A percentile compares a stretch with the other conserved stretches of the same genome.
phyloP scores from a whole-genome alignment of 2,113 vertebrate species.

The Hoplias malabaricus region DNA sequence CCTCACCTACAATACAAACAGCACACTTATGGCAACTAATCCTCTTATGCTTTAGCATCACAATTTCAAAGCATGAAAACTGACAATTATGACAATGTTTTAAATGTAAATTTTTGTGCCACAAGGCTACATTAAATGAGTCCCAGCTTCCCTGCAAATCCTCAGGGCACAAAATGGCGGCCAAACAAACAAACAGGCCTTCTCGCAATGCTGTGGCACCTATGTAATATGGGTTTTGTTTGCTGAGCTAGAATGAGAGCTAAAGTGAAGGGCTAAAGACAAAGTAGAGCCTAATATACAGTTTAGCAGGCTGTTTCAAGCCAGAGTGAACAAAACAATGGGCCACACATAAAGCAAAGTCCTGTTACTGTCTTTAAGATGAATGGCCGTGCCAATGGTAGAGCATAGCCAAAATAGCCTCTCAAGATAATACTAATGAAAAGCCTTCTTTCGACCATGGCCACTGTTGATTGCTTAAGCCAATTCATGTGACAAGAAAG shows the following conservation, averaged over 20 bases:
- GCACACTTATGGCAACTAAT: conserved; percentile 38
- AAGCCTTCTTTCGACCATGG: conserved; percentile 4
- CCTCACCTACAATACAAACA: conserved; percentile 14
- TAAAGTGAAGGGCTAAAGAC: background rate
- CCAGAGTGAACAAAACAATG: background rate
- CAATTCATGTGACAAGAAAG: conserved; percentile 16
- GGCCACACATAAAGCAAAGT: conserved; percentile 16
- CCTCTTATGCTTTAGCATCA: conserved; percentile 31
- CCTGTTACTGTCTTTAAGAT: conserved; percentile 7
- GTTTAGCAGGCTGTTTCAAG: background rate
- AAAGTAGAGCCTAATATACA: background rate
- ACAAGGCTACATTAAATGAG: background rate
- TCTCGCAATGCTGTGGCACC: background rate
- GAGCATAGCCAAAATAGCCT: conserved; percentile 19
- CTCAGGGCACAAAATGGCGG: conserved; percentile 2
- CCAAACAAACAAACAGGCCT: background rate
- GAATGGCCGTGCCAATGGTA: background rate
- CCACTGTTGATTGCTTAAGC: background rate
- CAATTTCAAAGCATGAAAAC: conserved; percentile 27
- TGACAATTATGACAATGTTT: conserved; percentile 23
- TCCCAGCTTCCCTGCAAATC: background rate
- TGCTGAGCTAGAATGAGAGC: background rate
- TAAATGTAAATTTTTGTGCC: background rate
- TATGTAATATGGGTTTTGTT: background rate
- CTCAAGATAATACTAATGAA: conserved; percentile 21